Conservation (phyloP, 2,888 invertebrate genomes). For the Stenodera caucasica region DNA sequence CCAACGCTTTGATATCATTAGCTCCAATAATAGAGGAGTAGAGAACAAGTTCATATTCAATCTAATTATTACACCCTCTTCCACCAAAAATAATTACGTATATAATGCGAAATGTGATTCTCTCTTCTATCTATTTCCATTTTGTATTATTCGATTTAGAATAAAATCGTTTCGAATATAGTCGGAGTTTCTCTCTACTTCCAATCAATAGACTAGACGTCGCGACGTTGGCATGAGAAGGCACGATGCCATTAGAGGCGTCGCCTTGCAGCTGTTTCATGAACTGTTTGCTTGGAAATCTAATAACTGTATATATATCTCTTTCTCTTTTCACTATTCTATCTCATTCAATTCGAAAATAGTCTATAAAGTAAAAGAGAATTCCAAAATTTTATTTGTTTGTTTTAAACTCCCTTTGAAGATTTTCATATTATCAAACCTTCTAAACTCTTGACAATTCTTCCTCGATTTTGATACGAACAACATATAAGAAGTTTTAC, state of each 20-base stretch:
- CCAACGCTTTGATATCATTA: background rate
- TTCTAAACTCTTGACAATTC: background rate
- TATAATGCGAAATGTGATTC: background rate
- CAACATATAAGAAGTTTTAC: background rate
- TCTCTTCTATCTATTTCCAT: background rate
- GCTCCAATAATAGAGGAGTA: background rate
- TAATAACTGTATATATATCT: slow-evolving; percentile 51
- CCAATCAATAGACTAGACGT: slow-evolving; percentile 51
- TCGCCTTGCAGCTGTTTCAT: slow-evolving; percentile 53
- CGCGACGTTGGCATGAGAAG: slow-evolving; percentile 41
- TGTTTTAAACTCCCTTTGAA: slow-evolving; percentile 31
- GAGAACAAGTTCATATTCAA: background rate
- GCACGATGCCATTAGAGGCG: slow-evolving; percentile 45
- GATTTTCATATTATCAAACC: slow-evolving; percentile 11
- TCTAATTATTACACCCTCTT: background rate
- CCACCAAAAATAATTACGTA: background rate
- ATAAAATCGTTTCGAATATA: slow-evolving; percentile 6
- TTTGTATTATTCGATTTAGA: slow-evolving; percentile 2
- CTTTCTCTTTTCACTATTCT: slow-evolving; percentile 26
- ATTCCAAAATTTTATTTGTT: slow-evolving; percentile 14
- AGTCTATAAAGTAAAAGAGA: slow-evolving; percentile 28
- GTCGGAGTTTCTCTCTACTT: background rate
- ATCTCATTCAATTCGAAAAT: slow-evolving; percentile 32
- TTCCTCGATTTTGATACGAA: background rate
- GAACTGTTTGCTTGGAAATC: slow-evolving; percentile 53